These are phyloP conservation scores for Rhimphoctona megacephalus DNA, from an alignment of 2,888 invertebrate species.

Conservation along the genomic window DNA sequence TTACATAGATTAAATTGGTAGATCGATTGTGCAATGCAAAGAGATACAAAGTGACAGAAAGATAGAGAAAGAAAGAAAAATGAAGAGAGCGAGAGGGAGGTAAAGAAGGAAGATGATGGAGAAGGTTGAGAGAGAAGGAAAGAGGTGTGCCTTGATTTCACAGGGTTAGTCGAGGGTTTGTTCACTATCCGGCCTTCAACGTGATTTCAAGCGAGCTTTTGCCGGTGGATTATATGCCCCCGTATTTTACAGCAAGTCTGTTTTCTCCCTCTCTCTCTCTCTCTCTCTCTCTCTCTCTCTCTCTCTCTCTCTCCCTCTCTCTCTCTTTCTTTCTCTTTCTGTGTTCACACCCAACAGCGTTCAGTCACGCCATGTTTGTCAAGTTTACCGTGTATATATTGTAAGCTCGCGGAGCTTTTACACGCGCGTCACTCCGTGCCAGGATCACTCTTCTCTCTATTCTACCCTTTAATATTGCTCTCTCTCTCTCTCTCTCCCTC, in stretches of 20 bases:
- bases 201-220: constrained; percentile 62
- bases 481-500: background rate
- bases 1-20: constrained; percentile 61
- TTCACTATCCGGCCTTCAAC: constrained; percentile 59
- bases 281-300: no score
- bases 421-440: constrained; percentile 74
- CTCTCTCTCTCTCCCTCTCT: background rate
- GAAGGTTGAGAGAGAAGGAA: constrained; percentile 12
- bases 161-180: constrained; percentile 63
- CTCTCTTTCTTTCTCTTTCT: constrained; percentile 59
- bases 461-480: constrained; percentile 57
- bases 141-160: constrained; percentile 67
- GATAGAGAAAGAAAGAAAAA: constrained; percentile 16
- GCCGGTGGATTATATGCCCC: constrained; percentile 56
- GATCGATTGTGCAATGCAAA: constrained; percentile 63
- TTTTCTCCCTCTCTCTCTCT: constrained; percentile 31
- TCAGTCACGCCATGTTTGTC: constrained; percentile 79
- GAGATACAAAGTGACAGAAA: constrained; percentile 46
- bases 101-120: constrained; percentile 9
- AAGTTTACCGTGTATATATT: constrained; percentile 70
- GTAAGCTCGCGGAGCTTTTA: constrained; percentile 73
- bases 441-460: constrained; percentile 74
- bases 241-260: constrained; percentile 67
- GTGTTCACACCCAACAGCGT: constrained; percentile 77
- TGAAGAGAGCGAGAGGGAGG: background rate